phyloP scores from a whole-genome alignment of 2,888 invertebrate species.

The Dorcus hopei region DNA sequence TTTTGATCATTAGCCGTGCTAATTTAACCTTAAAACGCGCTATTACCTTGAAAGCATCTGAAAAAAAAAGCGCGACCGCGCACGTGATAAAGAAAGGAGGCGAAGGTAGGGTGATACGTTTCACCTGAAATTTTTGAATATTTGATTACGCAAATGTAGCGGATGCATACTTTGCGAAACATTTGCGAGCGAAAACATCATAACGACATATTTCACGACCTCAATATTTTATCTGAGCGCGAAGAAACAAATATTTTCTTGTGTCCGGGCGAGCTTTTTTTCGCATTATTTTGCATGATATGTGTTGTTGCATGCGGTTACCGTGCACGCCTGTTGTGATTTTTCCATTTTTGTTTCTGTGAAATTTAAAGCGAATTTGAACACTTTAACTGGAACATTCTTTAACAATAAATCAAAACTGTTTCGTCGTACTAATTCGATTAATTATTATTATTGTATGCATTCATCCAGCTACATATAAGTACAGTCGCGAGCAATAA shows the following conservation, averaged over 20 bases:
- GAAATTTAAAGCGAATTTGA: conserved; percentile 7
- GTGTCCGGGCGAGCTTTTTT: conserved; percentile 6
- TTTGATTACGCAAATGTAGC: conserved; percentile 18
- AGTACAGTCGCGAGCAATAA: too few relatives aligned
- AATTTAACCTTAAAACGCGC: conserved; percentile 7
- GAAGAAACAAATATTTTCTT: conserved; percentile 19
- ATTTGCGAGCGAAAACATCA: conserved; percentile 14
- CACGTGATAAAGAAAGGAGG: conserved; percentile 8
- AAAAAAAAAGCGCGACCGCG: conserved; percentile 7
- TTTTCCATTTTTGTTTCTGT: conserved; percentile 16
- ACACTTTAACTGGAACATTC: background rate
- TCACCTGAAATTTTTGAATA: conserved; percentile 18
- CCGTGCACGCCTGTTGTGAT: conserved; percentile 8
- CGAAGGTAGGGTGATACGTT: conserved; percentile 8
- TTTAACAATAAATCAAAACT: too few relatives aligned
- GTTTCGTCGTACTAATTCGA: too few relatives aligned
- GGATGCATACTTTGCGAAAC: conserved; percentile 18
- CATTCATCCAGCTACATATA: too few relatives aligned
- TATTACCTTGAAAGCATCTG: conserved; percentile 13
- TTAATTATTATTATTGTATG: too few relatives aligned
- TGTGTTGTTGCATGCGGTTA: conserved; percentile 3
- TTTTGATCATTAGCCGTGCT: background rate
- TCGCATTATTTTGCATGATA: conserved; percentile 8
- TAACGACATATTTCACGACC: conserved; percentile 16
- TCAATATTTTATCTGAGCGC: conserved; percentile 13